These are phyloP conservation scores for Hypomesus transpacificus DNA, from an alignment of 2,113 vertebrate genomes.

Conservation along the genomic window DNA sequence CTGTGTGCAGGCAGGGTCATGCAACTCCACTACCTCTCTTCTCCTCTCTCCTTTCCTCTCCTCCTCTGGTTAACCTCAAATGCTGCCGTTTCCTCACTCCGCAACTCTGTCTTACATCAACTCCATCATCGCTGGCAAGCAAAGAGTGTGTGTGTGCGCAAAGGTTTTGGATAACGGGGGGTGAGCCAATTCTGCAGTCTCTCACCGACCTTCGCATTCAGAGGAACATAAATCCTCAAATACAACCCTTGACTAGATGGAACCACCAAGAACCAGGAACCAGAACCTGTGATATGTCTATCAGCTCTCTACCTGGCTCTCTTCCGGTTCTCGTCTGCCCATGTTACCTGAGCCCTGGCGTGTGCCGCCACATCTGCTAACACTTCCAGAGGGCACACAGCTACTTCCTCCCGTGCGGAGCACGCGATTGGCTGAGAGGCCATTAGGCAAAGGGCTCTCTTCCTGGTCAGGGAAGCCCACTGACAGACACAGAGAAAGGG, in stretches of 20 bases:
- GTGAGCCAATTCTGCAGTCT: slow-evolving; percentile 11
- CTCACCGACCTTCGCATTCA: no score
- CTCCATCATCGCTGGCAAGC: slow-evolving; percentile 42
- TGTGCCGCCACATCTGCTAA: slow-evolving; percentile 83
- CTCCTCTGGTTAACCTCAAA: slow-evolving; percentile 73
- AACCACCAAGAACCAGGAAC: no score
- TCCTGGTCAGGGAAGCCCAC: slow-evolving; percentile 72
- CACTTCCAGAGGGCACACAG: slow-evolving; percentile 71
- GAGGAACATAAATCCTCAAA: no score
- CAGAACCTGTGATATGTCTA: no score
- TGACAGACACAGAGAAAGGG: no score
- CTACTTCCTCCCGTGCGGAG: slow-evolving; percentile 67
- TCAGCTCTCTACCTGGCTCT: neutral
- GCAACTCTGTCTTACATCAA: slow-evolving; percentile 69
- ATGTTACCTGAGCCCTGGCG: slow-evolving; percentile 68
- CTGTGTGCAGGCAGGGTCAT: neutral
- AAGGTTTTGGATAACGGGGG: slow-evolving; percentile 42
- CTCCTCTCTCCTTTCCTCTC: slow-evolving; percentile 36
- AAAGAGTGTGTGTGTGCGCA: slow-evolving; percentile 30
- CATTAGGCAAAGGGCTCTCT: slow-evolving; percentile 77
- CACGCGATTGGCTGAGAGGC: slow-evolving; percentile 74
- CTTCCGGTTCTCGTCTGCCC: slow-evolving; percentile 22
- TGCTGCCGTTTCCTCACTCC: slow-evolving; percentile 61
- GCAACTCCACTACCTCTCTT: slow-evolving; percentile 10
- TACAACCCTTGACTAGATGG: no score